Percentiles rank a stretch among this genome's conserved stretches.
Evolutionary conservation across 2,888 invertebrate species (phyloP).

Genomic region (Acanthopleura granulata): DNA sequence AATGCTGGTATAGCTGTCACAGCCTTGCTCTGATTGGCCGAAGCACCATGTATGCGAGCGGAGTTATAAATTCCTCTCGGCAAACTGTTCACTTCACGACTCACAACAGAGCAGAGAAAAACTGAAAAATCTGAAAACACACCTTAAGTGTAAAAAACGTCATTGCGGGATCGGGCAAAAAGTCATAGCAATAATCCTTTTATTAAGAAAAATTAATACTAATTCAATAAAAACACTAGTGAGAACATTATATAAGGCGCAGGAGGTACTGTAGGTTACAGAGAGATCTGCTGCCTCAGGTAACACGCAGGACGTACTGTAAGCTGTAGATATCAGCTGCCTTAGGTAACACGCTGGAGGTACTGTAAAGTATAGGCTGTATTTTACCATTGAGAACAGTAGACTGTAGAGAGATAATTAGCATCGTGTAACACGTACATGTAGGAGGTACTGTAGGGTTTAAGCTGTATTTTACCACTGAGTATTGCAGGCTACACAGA

Average conservation of each 20-base stretch:
- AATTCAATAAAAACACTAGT: too few relatives aligned
- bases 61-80: constrained; percentile 58
- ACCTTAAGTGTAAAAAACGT: too few relatives aligned
- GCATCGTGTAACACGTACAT: constrained; percentile 48
- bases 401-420: constrained; percentile 33
- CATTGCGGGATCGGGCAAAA: too few relatives aligned
- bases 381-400: neutral
- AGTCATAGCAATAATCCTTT: too few relatives aligned
- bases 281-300: constrained; percentile 38
- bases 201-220: too few relatives aligned
- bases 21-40: constrained; percentile 49
- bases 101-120: constrained; percentile 48
- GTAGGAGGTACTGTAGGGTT: constrained; percentile 43
- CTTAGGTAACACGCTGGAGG: constrained; percentile 53
- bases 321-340: constrained; percentile 31
- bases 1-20: constrained; percentile 50
- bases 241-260: constrained; percentile 47
- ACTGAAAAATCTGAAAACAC: too few relatives aligned
- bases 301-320: constrained; percentile 42
- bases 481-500: neutral
- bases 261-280: constrained; percentile 40
- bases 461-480: neutral
- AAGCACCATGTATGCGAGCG: constrained; percentile 39
- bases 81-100: constrained; percentile 49
- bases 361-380: constrained; percentile 22